Percentiles rank a stretch among this genome's conserved stretches.
phyloP scores from a whole-genome alignment of 2,888 invertebrate genomes.

The Agrilus mali region DNA sequence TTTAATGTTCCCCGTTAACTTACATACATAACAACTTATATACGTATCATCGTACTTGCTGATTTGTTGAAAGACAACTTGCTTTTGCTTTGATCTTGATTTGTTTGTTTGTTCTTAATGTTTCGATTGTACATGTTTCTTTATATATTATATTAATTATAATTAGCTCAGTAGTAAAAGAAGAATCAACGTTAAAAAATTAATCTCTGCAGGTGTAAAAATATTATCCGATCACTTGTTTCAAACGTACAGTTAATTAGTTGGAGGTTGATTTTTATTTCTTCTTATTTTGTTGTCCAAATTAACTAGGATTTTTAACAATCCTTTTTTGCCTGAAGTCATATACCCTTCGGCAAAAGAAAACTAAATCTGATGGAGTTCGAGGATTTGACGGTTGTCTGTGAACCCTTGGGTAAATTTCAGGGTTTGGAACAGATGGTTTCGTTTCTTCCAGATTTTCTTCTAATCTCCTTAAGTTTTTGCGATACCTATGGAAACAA shows the following conservation, averaged over 20 bases:
- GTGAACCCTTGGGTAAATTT: slow-evolving; percentile 42
- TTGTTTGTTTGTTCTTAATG: too few relatives aligned
- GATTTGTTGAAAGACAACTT: slow-evolving; percentile 17
- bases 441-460: slow-evolving; percentile 58
- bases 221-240: too few relatives aligned
- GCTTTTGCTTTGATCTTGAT: slow-evolving; percentile 5
- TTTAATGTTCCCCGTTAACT: slow-evolving; percentile 32
- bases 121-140: too few relatives aligned
- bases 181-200: too few relatives aligned
- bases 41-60: slow-evolving; percentile 28
- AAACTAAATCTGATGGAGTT: slow-evolving; percentile 71
- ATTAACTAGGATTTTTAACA: slow-evolving; percentile 35
- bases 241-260: neutral
- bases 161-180: too few relatives aligned
- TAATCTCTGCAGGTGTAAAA: too few relatives aligned
- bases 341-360: slow-evolving; percentile 90
- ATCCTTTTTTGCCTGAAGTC: slow-evolving; percentile 83
- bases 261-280: neutral
- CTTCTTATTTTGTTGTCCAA: neutral
- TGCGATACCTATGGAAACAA: slow-evolving; percentile 59
- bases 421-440: slow-evolving; percentile 63
- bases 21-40: slow-evolving; percentile 33
- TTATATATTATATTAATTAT: too few relatives aligned
- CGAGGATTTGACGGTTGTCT: slow-evolving; percentile 50
- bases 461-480: slow-evolving; percentile 63